A percentile compares a stretch with the other conserved stretches of the same genome.
phyloP scores from a whole-genome alignment of 2,888 invertebrate species.

The Tricholauxania praeusta region DNA sequence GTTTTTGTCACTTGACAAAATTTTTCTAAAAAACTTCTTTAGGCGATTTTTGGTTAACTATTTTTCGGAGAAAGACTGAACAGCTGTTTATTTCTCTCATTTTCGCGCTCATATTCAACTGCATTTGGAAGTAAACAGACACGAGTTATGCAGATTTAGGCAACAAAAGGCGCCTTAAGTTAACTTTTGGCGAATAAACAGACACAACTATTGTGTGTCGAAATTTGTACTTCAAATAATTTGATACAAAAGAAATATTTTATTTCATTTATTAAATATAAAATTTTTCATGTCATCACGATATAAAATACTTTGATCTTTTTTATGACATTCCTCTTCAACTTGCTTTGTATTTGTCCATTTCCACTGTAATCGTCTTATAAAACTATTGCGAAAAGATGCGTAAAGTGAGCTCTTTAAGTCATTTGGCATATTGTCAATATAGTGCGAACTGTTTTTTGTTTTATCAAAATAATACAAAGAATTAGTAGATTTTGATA shows the following conservation, averaged over 20 bases:
- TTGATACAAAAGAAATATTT: conserved; percentile 2
- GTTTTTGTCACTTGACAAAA: too few species aligned
- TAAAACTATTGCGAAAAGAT: conserved; percentile 63
- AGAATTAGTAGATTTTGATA: conserved; percentile 56
- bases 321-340: conserved; percentile 54
- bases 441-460: conserved; percentile 52
- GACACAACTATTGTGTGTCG: too few species aligned
- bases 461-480: conserved; percentile 59
- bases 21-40: too few species aligned
- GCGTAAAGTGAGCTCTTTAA: conserved; percentile 55
- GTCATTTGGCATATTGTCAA: conserved; percentile 46
- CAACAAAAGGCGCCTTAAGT: too few species aligned
- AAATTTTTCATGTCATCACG: conserved; percentile 57
- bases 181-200: too few species aligned
- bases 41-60: too few species aligned
- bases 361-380: conserved; percentile 62
- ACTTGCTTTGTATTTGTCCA: conserved; percentile 65
- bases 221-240: too few species aligned
- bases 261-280: conserved; percentile 48
- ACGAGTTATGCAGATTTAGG: too few species aligned
- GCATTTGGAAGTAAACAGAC: too few species aligned
- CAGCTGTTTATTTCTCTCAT: too few species aligned
- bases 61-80: too few species aligned
- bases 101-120: too few species aligned
- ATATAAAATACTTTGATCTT: conserved; percentile 54